Evolutionary conservation across 2,888 invertebrate species (phyloP).

Genomic region (Esperia sulphurella): DNA sequence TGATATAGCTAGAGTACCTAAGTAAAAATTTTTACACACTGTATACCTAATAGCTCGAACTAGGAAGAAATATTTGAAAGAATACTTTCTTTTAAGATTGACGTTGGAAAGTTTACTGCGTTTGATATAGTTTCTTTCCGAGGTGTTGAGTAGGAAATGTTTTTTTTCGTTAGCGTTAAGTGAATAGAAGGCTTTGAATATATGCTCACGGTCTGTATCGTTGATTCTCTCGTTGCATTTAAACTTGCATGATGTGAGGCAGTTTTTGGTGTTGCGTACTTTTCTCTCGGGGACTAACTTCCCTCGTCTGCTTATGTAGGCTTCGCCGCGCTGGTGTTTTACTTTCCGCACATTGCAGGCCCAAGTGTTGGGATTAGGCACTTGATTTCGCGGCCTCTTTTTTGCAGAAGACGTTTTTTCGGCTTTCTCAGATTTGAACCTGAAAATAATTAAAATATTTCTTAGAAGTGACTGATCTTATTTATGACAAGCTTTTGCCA

Average conservation of each 20-base stretch:
- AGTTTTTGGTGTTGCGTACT: conserved; percentile 61
- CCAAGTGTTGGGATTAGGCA: conserved; percentile 60
- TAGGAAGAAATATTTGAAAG: conserved; percentile 65
- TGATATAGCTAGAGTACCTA: conserved; percentile 68
- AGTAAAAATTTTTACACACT: conserved; percentile 68
- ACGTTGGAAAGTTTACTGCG: conserved; percentile 27
- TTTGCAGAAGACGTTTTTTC: conserved; percentile 22
- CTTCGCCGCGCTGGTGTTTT: conserved; percentile 67
- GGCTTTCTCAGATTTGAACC: conserved; percentile 32
- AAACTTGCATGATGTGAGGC: conserved; percentile 57
- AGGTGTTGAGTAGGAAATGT: conserved; percentile 64
- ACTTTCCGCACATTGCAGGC: conserved; percentile 62
- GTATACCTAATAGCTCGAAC: conserved; percentile 51
- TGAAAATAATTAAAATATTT: conserved; percentile 25
- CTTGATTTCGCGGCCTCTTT: conserved; percentile 41
- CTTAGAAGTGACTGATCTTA: too few species aligned
- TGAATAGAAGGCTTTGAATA: conserved; percentile 68
- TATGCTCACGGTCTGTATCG: conserved; percentile 55
- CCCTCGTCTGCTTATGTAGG: conserved; percentile 61
- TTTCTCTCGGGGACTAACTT: conserved; percentile 60
- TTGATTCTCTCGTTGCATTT: conserved; percentile 63
- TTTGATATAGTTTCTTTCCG: conserved; percentile 56
- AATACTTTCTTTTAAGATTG: conserved; percentile 49
- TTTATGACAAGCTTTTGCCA: too few species aligned
- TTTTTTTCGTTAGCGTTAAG: conserved; percentile 64